A percentile compares a stretch with the other conserved stretches of the same genome.
Conservation (phyloP, 2,888 invertebrate species). For the Torymus tubicola region DNA sequence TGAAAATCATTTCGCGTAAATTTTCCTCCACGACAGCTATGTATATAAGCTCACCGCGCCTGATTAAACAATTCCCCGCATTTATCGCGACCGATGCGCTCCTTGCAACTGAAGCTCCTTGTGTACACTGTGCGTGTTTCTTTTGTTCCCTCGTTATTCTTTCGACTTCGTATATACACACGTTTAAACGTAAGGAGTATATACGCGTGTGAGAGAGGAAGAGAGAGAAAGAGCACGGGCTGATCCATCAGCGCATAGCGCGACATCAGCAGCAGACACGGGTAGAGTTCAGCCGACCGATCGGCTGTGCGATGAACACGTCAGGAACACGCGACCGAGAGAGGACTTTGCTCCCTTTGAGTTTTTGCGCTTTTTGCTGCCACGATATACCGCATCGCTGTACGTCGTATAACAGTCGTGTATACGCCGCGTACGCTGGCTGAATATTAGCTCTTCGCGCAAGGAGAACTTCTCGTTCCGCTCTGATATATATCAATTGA, state of each 20-base stretch:
- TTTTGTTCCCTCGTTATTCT: background rate
- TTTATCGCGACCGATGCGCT: slow-evolving; percentile 10
- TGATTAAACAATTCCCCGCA: slow-evolving; percentile 42
- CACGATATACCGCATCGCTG: no score
- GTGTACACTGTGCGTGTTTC: no score
- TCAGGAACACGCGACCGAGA: slow-evolving; percentile 51
- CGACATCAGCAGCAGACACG: slow-evolving; percentile 43
- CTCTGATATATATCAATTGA: no score
- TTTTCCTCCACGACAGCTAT: background rate
- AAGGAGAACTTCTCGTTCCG: no score
- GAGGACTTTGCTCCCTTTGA: background rate
- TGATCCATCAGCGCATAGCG: slow-evolving; percentile 49
- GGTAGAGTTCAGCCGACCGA: slow-evolving; percentile 15
- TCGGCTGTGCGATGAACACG: slow-evolving; percentile 56
- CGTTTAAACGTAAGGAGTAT: no score
- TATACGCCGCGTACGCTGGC: background rate
- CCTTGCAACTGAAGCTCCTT: slow-evolving; percentile 1
- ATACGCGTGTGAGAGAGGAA: no score
- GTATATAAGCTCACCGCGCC: background rate
- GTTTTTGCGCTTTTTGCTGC: no score
- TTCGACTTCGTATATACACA: no score
- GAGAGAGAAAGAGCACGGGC: no score
- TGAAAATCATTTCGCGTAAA: slow-evolving; percentile 26
- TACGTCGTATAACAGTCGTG: no score
- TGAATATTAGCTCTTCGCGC: background rate